Evolutionary conservation across 2,797 vertebrate genomes (phyloP), one percentile per base, ranked within the genome.

Genomic region (Calcarius lapponicus): DNA sequence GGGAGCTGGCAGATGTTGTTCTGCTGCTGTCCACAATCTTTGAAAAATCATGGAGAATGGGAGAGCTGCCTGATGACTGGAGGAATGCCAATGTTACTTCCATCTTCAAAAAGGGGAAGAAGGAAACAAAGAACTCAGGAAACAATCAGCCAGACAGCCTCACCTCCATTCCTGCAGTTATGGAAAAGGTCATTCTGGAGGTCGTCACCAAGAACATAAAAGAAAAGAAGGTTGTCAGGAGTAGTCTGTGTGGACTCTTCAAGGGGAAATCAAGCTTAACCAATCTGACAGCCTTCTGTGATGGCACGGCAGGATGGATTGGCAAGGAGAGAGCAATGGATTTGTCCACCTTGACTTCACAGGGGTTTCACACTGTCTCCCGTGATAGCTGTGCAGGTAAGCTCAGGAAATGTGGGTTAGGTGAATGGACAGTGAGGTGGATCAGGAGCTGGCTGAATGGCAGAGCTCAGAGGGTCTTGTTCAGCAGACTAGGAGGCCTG

Each of bases 271-370:
- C 29, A 26, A 29, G 31, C 7, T 25, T 40, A 8, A 25, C 13
- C 16, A 11, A 38, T 58, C 51, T 72, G 38, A 51, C 36, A 36
- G 36, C n/a, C 17, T 45, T 40, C 53, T 53, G 8, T 47, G 17
- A 60, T 40, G 24, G 17, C 53, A 45, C 25, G 47, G 20, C n/a
- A 53, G 29, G n/a, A 40, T 32, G 26, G 40, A 26, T 26, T 0
- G 0, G 19, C 0, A 2, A 32, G 47, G 21, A 10, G 11, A 74
- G 40, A 47, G 12, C 26, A 67, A 3, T 47, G 29, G 25, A 19
- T 34, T 47, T 54, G 15, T 28, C 34, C 8, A 1, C 3, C 40
- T 32, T 42, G 16, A 42, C 18, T 74, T 56, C 10, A 50, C 32
- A 56, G 43, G 9, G 22, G 7, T 32, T 81, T 48, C 61, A 25